Evolutionary conservation across 2,113 vertebrate species (phyloP).

Genomic region (Laterallus jamaicensis): DNA sequence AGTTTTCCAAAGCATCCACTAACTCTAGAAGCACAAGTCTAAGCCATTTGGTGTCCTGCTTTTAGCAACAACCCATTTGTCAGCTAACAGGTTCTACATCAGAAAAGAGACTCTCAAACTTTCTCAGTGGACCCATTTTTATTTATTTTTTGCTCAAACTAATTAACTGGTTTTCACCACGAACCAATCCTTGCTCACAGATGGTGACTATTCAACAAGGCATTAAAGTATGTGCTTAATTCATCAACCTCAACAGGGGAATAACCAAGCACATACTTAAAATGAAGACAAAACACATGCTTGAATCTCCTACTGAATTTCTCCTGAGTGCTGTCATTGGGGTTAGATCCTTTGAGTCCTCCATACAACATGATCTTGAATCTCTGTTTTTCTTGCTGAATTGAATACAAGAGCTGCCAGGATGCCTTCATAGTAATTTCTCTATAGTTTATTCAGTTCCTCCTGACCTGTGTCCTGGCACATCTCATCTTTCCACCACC

Average conservation of each 20-base stretch:
- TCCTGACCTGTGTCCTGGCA: not conserved
- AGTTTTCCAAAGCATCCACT: not conserved
- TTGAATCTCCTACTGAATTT: not conserved
- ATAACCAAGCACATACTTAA: not conserved
- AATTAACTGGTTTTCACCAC: constrained; percentile 11
- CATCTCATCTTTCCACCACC: constrained; percentile 21
- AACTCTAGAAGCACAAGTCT: not conserved
- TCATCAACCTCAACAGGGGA: not conserved
- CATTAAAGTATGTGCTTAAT: constrained; percentile 29
- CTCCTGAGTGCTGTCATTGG: not conserved
- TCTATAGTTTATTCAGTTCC: not conserved
- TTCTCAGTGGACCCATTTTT: not conserved
- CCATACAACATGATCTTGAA: not conserved
- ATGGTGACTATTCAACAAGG: not conserved
- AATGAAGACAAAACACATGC: not conserved
- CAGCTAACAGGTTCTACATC: not conserved
- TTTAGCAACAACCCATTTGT: not conserved
- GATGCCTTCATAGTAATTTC: not conserved
- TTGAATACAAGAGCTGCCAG: not conserved
- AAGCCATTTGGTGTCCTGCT: not conserved
- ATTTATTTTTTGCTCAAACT: not conserved
- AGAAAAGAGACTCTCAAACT: not conserved
- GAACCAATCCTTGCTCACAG: constrained; percentile 9
- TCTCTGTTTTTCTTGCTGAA: constrained; percentile 9
- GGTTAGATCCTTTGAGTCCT: not conserved